These are phyloP conservation scores for Dendrolimus punctatus DNA, from an alignment of 1,140 invertebrate genomes.

Conservation along the genomic window DNA sequence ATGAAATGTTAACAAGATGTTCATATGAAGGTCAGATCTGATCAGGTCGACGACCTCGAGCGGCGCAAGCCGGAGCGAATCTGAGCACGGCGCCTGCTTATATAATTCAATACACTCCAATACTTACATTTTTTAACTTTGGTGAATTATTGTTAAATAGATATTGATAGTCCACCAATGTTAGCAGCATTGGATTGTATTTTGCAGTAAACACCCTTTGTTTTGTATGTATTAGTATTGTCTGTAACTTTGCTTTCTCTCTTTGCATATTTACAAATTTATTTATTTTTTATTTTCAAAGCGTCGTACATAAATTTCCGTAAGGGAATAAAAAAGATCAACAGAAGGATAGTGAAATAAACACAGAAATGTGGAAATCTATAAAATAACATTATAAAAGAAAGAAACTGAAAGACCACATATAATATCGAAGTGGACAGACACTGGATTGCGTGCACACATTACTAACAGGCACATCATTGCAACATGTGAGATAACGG, in stretches of 20 bases:
- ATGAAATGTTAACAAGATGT: slow-evolving; percentile 1
- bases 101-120: slow-evolving; percentile 39
- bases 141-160: slow-evolving; percentile 15
- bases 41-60: slow-evolving; percentile 46
- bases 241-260: slow-evolving; percentile 19
- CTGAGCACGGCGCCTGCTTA: slow-evolving; percentile 58
- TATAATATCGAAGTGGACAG: slow-evolving; percentile 66
- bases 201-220: slow-evolving; percentile 25
- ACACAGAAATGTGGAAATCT: slow-evolving; percentile 48
- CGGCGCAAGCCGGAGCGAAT: slow-evolving; percentile 60
- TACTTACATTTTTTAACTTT: slow-evolving; percentile 14
- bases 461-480: slow-evolving; percentile 64
- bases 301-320: slow-evolving; percentile 14
- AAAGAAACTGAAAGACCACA: slow-evolving; percentile 62
- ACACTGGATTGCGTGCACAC: slow-evolving; percentile 64
- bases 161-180: slow-evolving; percentile 17
- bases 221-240: slow-evolving; percentile 34
- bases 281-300: slow-evolving; percentile 16
- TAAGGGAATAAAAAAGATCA: slow-evolving; percentile 21
- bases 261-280: slow-evolving; percentile 13
- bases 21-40: slow-evolving; percentile 34
- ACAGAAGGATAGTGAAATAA: slow-evolving; percentile 42
- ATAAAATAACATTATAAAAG: slow-evolving; percentile 45
- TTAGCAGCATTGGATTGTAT: slow-evolving; percentile 15
- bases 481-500: slow-evolving; percentile 23